A percentile compares a stretch with the other conserved stretches of the same genome.
phyloP scores from a whole-genome alignment of 2,113 vertebrate genomes.

The Sialia sialis region DNA sequence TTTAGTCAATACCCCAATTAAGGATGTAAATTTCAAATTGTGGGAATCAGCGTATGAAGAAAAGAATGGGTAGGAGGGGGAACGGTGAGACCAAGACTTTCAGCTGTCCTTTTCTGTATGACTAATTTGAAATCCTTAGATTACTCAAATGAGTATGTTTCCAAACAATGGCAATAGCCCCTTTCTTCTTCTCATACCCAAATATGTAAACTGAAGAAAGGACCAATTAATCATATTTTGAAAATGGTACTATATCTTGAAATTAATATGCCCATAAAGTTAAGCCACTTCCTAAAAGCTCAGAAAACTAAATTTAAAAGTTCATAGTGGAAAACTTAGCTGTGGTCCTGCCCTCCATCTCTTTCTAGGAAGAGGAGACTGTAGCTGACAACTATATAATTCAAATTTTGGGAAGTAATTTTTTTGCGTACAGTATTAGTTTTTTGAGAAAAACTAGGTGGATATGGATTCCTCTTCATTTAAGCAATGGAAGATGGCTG shows the following conservation, averaged over 20 bases:
- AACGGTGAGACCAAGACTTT: neutral
- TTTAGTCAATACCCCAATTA: neutral
- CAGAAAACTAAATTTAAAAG: neutral
- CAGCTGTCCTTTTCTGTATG: neutral
- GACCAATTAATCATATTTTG: neutral
- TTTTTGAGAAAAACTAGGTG: neutral
- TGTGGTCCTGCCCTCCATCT: neutral
- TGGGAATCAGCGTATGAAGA: neutral
- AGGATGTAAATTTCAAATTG: neutral
- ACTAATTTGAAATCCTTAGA: neutral
- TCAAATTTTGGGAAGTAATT: neutral
- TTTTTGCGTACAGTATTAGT: neutral
- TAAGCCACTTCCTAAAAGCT: neutral
- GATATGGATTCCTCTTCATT: neutral
- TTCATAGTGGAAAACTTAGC: neutral
- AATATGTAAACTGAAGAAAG: neutral
- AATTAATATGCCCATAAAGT: neutral
- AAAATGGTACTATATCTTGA: neutral
- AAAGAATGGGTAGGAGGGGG: neutral
- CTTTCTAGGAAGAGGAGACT: neutral
- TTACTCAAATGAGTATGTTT: neutral
- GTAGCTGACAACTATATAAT: neutral
- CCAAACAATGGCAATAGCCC: neutral
- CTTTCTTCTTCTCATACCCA: neutral
- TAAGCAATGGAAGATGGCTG: neutral